phyloP scores from a whole-genome alignment of 92 coral and sea anemone species.

The Micromussa lordhowensis region DNA sequence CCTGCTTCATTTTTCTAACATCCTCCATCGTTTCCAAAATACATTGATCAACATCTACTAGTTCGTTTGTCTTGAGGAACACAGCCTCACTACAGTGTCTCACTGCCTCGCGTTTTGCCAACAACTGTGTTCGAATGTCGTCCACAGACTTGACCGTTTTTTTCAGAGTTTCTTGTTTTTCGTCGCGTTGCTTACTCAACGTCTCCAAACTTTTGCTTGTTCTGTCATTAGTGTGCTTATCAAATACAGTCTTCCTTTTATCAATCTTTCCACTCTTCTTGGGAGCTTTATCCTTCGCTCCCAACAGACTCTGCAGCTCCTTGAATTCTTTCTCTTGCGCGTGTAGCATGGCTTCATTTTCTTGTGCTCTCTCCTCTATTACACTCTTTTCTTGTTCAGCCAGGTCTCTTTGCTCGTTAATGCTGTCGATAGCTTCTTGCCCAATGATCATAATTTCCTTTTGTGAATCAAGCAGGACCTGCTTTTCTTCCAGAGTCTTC shows the following conservation, averaged over 20 bases:
- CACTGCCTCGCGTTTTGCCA: constrained; percentile 55
- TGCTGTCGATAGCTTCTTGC: constrained; percentile 64
- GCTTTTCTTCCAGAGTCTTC: constrained; percentile 58
- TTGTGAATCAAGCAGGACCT: constrained; percentile 66
- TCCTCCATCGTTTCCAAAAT: constrained; percentile 76
- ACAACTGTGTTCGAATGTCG: constrained; percentile 42
- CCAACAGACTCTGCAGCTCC: constrained; percentile 38
- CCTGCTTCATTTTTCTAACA: constrained; percentile 68
- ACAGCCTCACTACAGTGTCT: constrained; percentile 61
- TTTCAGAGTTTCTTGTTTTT: constrained; percentile 72
- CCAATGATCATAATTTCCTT: constrained; percentile 71
- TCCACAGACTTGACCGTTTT: constrained; percentile 54
- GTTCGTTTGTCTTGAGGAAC: constrained; percentile 67
- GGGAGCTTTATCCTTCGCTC: constrained; percentile 5
- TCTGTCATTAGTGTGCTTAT: constrained; percentile 70
- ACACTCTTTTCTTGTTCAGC: constrained; percentile 56
- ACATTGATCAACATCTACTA: constrained; percentile 76
- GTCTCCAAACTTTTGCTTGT: constrained; percentile 57
- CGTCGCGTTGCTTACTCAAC: constrained; percentile 71
- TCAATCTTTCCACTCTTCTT: constrained; percentile 40
- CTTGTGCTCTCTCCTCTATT: constrained; percentile 64
- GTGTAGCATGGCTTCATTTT: constrained; percentile 60
- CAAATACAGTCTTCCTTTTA: constrained; percentile 62
- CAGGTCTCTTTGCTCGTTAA: constrained; percentile 39
- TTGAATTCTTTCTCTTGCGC: constrained; percentile 67